Evolutionary conservation across 2,888 invertebrate genomes (phyloP), one percentile per base, ranked within the genome.

Genomic region (Cosmia pyralina): DNA sequence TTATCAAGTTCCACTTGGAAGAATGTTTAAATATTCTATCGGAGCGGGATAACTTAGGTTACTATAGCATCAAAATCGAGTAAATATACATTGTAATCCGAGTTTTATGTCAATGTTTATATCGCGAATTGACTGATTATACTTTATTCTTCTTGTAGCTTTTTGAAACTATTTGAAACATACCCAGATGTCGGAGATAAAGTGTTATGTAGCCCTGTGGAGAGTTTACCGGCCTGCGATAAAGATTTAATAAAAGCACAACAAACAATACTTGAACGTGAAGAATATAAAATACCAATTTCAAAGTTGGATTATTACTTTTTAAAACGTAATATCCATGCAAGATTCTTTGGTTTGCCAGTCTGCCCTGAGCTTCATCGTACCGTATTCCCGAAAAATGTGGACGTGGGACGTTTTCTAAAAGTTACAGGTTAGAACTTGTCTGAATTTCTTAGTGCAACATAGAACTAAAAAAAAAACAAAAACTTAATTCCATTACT

Each of bases 21-120:
- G 97, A 98, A 76, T 92, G 98, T 72, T 83, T 97, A 11, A 91
- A 96, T 79, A 97, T 98, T 85, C 91, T 98, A 84, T 93, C 96
- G 77, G 94, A 96, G 83, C 90, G 90, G 8, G 97, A 98, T 90
- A 94, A 93, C 69, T 93, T 96, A 60, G 96, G 97, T 69, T 97
- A 97, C 90, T 98, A 96, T 87, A 96, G 97, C 55, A 94, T 98
- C 65, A 96, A 97, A 88, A 96, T 98, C 66, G 97, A 98, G 98
- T 98, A 96, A 96, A 96, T 93, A 76, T 58, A 22, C 4, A 41
- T 46, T 11, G 22, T 11, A 48, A 44, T 11, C 19, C 13, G 34
- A 10, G 19, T 63, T 22, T 0, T 15, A 13, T 0, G 46, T 15
- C 17, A 48, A 28, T 70, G 13, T 62, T 75, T 75, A 69, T 50